Evolutionary conservation across 2,888 invertebrate genomes (phyloP), one percentile per base, ranked within the genome.

Genomic region (Dilophus febrilis): DNA sequence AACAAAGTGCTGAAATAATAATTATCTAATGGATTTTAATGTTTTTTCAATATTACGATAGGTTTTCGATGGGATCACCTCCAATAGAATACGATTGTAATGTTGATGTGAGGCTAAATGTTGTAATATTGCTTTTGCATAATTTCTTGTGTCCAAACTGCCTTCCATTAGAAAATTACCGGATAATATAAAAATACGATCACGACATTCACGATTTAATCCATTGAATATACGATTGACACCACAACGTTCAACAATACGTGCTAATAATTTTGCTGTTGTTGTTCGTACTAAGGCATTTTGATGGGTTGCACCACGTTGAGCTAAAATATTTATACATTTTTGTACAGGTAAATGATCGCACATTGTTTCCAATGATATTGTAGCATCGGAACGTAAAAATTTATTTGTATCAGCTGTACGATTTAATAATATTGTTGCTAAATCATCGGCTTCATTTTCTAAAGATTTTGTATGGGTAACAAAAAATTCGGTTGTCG

Each of bases 401-500:
- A 97, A 94, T 49, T 81, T 78, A 63, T 92, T 94, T 7, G 90
- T 92, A 54, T 97, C 95, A 0, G 91, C 90, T 37, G 87, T 83
- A 44, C 92, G 78, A 49, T 84, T 82, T 26, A 95, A 67, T 42
- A 95, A 64, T 10, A 84, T 78, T 17, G 71, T 74, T 1, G 80
- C 79, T 38, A 90, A 70, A 54, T 87, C 85, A 53, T 95, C 94
- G 40, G 90, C 65, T 61, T 94, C 92, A 65, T 84, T 64, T 32
- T 74, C 74, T 3, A 73, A 53, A 5, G 56, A 59, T 8, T 68
- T 68, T 3, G 67, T 68, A 43, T 75, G 72, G 4, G 72, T 62
- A 22, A 66, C 64, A 56, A 88, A 94, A 48, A 97, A 61, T 44
- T 88, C 81, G 2, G 78, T 77, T 32, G 91, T 67, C 7, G 84